phyloP scores from a whole-genome alignment of 2,797 vertebrate genomes.

The Lepus oiostolus region DNA sequence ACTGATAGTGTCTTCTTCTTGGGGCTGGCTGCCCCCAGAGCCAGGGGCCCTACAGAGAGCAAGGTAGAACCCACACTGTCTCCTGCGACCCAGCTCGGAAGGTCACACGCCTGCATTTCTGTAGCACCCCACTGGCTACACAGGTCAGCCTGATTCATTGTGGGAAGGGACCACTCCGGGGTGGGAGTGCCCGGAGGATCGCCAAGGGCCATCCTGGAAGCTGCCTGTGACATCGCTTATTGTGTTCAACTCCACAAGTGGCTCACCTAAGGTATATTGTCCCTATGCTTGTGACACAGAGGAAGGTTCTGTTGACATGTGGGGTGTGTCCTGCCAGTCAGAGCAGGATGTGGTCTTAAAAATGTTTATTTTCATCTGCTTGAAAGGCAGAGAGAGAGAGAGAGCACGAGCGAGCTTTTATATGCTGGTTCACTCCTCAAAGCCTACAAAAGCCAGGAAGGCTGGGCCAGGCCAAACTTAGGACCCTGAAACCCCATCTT shows the following conservation, averaged over 20 bases:
- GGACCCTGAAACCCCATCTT: no score
- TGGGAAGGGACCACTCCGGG: no score
- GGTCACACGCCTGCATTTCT: background rate
- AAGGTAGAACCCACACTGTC: background rate
- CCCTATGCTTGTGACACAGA: background rate
- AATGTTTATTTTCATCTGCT: no score
- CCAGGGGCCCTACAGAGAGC: background rate
- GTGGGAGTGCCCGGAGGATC: background rate
- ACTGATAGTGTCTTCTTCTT: background rate
- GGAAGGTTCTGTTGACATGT: background rate
- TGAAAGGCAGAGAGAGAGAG: no score
- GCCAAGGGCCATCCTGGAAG: rapidly evolving
- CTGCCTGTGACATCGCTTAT: background rate
- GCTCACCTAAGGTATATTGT: background rate
- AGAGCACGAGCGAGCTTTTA: no score
- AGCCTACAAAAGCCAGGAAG: no score
- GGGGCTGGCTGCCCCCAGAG: background rate
- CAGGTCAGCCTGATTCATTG: rapidly evolving
- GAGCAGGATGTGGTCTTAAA: background rate
- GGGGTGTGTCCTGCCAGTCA: background rate
- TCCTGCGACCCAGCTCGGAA: background rate
- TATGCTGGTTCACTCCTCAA: no score
- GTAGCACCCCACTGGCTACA: rapidly evolving
- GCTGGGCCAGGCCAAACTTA: no score
- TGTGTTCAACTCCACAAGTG: background rate